phyloP scores from a whole-genome alignment of 2,888 invertebrate genomes.

The Thyatira batis region DNA sequence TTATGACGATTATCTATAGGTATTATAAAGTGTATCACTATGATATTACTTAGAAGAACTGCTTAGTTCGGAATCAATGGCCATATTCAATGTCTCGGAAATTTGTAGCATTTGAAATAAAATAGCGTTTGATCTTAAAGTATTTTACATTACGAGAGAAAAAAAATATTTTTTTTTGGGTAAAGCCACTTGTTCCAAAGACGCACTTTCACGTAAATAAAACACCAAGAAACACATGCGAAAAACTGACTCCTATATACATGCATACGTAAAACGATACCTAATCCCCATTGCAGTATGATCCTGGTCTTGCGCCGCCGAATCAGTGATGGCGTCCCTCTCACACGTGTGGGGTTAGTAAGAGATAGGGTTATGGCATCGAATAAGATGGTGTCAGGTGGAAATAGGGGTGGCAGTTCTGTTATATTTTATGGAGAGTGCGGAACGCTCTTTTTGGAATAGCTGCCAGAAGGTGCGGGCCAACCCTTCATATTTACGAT shows the following conservation, averaged over 20 bases:
- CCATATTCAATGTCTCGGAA: too few relatives aligned
- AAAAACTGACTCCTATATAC: constrained; percentile 64
- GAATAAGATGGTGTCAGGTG: constrained; percentile 14
- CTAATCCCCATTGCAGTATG: constrained; percentile 18
- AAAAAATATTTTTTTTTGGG: constrained; percentile 12
- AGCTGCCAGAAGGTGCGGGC: constrained; percentile 78
- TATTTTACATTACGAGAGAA: too few relatives aligned
- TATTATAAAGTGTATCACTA: too few relatives aligned
- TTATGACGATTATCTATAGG: too few relatives aligned
- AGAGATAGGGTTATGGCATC: constrained; percentile 22
- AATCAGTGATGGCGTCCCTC: constrained; percentile 16
- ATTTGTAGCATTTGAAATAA: too few relatives aligned
- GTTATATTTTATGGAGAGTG: constrained; percentile 80
- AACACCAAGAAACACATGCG: constrained; percentile 73
- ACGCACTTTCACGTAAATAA: constrained; percentile 62
- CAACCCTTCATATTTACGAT: constrained; percentile 82
- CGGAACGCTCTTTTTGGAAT: constrained; percentile 79
- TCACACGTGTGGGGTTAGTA: constrained; percentile 16
- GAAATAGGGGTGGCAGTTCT: constrained; percentile 30
- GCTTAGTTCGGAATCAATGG: too few relatives aligned
- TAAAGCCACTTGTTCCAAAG: constrained; percentile 22
- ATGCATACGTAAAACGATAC: constrained; percentile 64
- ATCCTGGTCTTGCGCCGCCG: constrained; percentile 7
- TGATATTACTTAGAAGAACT: too few relatives aligned
- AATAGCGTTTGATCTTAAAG: too few relatives aligned